These are phyloP conservation scores for Drosophila ohnishii DNA, from an alignment of 1,140 invertebrate genomes.

Conservation along the genomic window DNA sequence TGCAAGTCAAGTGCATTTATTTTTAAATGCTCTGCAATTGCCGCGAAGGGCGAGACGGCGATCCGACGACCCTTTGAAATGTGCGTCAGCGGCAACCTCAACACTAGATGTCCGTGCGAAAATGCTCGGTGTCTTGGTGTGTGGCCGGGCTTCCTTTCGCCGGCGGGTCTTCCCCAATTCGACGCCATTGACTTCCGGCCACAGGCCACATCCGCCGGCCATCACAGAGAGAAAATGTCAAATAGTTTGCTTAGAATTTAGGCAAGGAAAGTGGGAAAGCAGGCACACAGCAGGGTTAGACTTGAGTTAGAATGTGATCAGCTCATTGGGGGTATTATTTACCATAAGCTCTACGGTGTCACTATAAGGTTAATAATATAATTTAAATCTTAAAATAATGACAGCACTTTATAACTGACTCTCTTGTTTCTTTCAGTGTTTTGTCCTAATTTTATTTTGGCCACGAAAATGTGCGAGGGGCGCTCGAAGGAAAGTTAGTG, in stretches of 20 bases:
- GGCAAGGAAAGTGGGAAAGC: neutral
- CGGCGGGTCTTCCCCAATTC: slow-evolving; percentile 43
- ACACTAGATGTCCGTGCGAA: slow-evolving; percentile 45
- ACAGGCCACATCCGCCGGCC: slow-evolving; percentile 55
- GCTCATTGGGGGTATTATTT: neutral
- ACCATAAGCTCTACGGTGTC: neutral
- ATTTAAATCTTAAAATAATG: neutral
- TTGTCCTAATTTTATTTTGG: slow-evolving; percentile 64
- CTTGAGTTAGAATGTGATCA: neutral
- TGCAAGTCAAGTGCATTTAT: slow-evolving; percentile 74
- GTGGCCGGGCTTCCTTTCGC: slow-evolving; percentile 30
- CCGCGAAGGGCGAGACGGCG: slow-evolving; percentile 12
- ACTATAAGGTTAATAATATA: neutral
- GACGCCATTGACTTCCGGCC: slow-evolving; percentile 60
- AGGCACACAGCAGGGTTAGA: neutral
- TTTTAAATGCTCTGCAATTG: slow-evolving; percentile 59
- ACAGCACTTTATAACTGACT: too few species aligned
- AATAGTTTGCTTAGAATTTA: neutral
- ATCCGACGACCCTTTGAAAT: slow-evolving; percentile 13
- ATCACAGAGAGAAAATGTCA: slow-evolving; percentile 16
- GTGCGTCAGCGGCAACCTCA: slow-evolving; percentile 75
- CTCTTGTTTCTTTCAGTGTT: slow-evolving; percentile 10
- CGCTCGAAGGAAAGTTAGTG: slow-evolving; percentile 54
- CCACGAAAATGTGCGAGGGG: slow-evolving; percentile 25
- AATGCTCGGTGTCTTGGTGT: slow-evolving; percentile 21